Base-by-base conservation (phyloP, 2,113 vertebrate species). In the Prunella fulvescens region DNA sequence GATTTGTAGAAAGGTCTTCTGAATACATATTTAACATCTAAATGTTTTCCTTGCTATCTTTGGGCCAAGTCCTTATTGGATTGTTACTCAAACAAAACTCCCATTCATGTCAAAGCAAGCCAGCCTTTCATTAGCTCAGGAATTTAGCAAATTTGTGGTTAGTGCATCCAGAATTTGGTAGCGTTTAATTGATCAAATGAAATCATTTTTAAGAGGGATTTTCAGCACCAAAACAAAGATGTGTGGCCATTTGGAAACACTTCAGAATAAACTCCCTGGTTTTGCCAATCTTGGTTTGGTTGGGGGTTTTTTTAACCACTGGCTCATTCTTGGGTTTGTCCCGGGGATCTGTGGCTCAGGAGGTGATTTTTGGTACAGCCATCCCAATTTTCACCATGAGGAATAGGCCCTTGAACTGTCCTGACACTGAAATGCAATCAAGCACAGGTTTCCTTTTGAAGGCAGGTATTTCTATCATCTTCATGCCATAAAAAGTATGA, bases 11-110 rank as follows among this genome's bases (percentile, higher is more conserved):
- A 93, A 96, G 92, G 88, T 95, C 90, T 95, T 92, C 93, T 92
- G 82, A 96, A 96, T 94, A 84, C 94, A 96, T 96, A 97, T 96
- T 96, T 95, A 94, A 94, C 93, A 96, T 94, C 95, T 91, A 96
- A 97, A 97, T 95, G 65, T 96, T 97, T 97, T 96, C 82, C 88
- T 96, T 96, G 72, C 95, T 92, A 93, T 96, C 95, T 93, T 94
- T 94, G 90, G 94, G 94, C 95, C 95, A 96, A 96, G 95, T 96
- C 82, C 88, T 97, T 94, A 71, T 94, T 96, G 37, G 73, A 94
- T 97, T 96, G 92, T 95, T 97, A 45, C 92, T 96, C 92, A 90
- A 96, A 97, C 94, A 97, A 96, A 96, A 96, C 95, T 96, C 95
- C 92, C 94, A 96, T 97, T 97, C 95, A 96, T 96, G 95, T 96